These are phyloP conservation scores for Cnemophilus loriae DNA, from an alignment of 2,113 vertebrate species.

Conservation along the genomic window DNA sequence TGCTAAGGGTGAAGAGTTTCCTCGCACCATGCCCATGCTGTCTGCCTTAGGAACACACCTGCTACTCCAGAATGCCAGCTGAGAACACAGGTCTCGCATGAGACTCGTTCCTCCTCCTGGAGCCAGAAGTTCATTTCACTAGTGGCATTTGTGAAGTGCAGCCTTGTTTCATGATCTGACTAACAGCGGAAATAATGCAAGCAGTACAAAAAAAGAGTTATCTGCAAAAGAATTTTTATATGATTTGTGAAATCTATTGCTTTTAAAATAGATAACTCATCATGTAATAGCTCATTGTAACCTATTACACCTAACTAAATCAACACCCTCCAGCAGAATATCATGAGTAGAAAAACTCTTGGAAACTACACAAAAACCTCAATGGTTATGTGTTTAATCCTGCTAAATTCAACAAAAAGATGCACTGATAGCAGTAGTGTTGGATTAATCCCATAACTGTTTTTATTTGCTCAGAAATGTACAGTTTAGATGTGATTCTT, in stretches of 20 bases:
- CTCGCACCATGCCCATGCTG: neutral
- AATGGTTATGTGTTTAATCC: neutral
- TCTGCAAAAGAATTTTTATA: neutral
- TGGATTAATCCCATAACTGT: neutral
- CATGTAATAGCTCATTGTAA: neutral
- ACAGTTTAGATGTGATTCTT: neutral
- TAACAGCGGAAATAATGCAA: neutral
- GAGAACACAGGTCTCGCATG: neutral
- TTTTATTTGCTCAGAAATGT: neutral
- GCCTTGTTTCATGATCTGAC: neutral
- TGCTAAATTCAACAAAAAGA: neutral
- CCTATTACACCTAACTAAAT: neutral
- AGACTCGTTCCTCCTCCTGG: neutral
- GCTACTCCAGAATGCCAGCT: neutral
- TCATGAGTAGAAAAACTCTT: neutral
- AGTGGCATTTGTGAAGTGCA: neutral
- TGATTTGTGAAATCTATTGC: neutral
- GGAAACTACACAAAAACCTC: neutral
- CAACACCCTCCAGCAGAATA: neutral
- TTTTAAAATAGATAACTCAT: neutral
- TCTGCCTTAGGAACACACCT: neutral
- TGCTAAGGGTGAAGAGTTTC: neutral
- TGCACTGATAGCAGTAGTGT: neutral
- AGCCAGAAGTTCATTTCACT: neutral
- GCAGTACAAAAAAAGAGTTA: accelerated